phyloP scores from a whole-genome alignment of 2,113 vertebrate genomes.

The Saguinus imperator region DNA sequence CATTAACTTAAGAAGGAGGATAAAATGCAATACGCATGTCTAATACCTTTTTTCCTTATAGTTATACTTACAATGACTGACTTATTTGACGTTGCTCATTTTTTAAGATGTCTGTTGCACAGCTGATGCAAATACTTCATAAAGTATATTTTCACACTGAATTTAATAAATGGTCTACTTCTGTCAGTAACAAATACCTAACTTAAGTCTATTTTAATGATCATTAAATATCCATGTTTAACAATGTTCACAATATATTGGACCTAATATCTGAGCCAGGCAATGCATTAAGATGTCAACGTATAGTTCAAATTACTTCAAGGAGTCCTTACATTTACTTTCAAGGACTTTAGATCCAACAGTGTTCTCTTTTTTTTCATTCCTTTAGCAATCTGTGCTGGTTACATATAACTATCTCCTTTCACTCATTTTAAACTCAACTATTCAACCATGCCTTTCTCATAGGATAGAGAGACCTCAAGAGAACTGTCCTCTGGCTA shows the following conservation, averaged over 20 bases:
- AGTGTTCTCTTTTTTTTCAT: not conserved
- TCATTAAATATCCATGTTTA: constrained; percentile 33
- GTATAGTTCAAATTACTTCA: constrained; percentile 12
- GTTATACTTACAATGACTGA: not conserved
- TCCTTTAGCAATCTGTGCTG: not conserved
- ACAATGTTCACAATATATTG: not conserved
- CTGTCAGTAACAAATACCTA: constrained; percentile 28
- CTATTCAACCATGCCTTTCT: not conserved
- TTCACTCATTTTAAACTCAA: constrained; percentile 2
- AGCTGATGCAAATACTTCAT: constrained; percentile 36
- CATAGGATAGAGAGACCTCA: not conserved
- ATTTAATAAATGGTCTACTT: constrained; percentile 17
- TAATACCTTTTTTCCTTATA: constrained; percentile 37
- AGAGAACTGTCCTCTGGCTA: not conserved
- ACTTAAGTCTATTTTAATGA: constrained; percentile 33
- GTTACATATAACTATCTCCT: not conserved
- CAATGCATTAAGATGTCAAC: constrained; percentile 30
- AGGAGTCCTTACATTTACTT: not conserved
- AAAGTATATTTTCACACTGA: constrained; percentile 8
- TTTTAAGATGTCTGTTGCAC: not conserved
- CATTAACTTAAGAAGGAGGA: not conserved
- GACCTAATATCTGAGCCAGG: not conserved
- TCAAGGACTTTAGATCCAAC: not conserved
- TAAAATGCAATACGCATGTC: not conserved
- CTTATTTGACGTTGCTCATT: constrained; percentile 1